Evolutionary conservation across 2,797 vertebrate species (phyloP).

Genomic region (Chloroceryle inda): DNA sequence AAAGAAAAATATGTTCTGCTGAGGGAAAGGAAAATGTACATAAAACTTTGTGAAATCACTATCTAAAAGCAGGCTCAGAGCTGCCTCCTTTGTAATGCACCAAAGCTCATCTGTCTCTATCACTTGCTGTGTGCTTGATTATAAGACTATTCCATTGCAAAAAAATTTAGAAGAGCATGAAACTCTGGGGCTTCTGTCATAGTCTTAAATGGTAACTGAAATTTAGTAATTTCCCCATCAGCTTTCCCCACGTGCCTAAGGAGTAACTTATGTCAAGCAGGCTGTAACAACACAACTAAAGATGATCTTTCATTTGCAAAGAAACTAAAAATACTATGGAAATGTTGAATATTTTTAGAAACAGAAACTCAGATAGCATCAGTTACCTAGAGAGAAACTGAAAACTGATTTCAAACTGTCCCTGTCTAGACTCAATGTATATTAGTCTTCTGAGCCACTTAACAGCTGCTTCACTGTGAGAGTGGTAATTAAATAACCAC

Average conservation of each 20-base stretch:
- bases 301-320: background rate
- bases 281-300: background rate
- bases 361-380: background rate
- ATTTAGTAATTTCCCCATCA: background rate
- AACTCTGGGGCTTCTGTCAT: background rate
- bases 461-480: background rate
- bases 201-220: background rate
- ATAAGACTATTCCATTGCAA: background rate
- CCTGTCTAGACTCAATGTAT: background rate
- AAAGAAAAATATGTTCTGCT: background rate
- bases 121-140: background rate
- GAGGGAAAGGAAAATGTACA: background rate
- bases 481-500: conserved; percentile 13
- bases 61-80: background rate
- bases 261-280: background rate
- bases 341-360: background rate
- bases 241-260: background rate
- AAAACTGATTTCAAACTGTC: conserved; percentile 15
- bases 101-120: background rate
- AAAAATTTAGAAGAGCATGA: background rate
- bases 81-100: background rate
- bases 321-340: background rate
- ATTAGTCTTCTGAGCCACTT: background rate
- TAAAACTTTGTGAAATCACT: background rate
- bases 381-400: background rate